phyloP scores from a whole-genome alignment of 2,888 invertebrate species.

The Nephrotoma guestfalica region DNA sequence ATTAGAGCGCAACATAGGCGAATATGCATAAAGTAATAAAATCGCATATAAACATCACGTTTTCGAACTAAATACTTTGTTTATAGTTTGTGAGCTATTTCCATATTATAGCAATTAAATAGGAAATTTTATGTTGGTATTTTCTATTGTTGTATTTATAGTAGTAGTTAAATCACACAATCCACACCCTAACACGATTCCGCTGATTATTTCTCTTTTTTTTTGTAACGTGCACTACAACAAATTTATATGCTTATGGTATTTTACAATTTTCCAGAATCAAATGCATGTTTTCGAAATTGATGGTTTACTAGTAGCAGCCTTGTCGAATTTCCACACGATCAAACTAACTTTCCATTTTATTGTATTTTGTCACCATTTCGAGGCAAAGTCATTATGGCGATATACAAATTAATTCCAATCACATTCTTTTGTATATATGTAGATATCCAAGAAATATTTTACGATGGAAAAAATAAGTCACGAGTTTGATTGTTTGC shows the following conservation, averaged over 20 bases:
- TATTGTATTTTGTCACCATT: neutral
- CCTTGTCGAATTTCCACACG: neutral
- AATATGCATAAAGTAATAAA: too few relatives aligned
- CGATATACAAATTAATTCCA: neutral
- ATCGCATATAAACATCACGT: neutral
- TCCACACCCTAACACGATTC: neutral
- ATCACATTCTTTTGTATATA: neutral
- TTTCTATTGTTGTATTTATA: neutral
- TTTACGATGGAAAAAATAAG: neutral
- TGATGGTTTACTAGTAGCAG: neutral
- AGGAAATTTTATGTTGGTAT: neutral
- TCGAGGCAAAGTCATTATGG: neutral
- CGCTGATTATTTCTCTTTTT: neutral
- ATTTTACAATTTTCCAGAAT: neutral
- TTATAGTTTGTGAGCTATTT: neutral
- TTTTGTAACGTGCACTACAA: neutral
- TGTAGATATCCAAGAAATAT: neutral
- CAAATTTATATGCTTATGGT: neutral
- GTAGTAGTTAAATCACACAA: neutral
- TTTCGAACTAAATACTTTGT: neutral
- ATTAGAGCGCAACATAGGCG: too few relatives aligned
- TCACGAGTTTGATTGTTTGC: neutral
- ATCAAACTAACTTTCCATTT: neutral
- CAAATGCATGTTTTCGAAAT: neutral
- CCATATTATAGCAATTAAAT: neutral